Percentiles rank a stretch among this genome's conserved stretches.
Conservation (phyloP, 1,140 invertebrate species). For the Argopecten irradians region DNA sequence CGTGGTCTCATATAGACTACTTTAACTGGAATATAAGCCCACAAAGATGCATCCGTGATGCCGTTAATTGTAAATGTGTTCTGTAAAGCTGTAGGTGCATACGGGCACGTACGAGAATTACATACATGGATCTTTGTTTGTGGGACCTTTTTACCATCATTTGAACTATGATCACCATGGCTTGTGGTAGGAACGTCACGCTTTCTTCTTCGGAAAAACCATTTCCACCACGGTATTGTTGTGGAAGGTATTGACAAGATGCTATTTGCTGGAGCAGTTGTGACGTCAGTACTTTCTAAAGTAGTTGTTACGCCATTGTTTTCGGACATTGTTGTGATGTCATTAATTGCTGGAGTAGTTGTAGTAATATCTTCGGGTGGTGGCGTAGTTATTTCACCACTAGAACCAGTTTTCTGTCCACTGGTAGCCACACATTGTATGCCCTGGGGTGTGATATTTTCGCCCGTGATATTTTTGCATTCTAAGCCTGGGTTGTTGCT, state of each 20-base stretch:
- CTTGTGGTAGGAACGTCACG: background rate
- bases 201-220: background rate
- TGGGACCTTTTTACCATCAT: background rate
- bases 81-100: background rate
- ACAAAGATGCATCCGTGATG: background rate
- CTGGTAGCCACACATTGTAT: background rate
- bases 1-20: background rate
- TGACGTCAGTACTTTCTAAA: background rate
- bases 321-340: no score
- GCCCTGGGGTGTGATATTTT: no score
- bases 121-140: background rate
- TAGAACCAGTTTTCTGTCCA: background rate
- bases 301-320: background rate
- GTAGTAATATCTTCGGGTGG: no score
- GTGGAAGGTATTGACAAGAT: background rate
- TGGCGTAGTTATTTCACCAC: no score
- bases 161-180: background rate
- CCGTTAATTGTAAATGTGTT: background rate
- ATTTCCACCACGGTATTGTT: background rate
- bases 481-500: background rate
- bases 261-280: no score
- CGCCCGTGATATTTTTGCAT: background rate
- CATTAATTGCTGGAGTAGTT: no score
- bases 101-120: background rate
- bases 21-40: background rate